These are phyloP conservation scores for Leptothorax acervorum DNA, from an alignment of 2,888 invertebrate species.

Conservation along the genomic window DNA sequence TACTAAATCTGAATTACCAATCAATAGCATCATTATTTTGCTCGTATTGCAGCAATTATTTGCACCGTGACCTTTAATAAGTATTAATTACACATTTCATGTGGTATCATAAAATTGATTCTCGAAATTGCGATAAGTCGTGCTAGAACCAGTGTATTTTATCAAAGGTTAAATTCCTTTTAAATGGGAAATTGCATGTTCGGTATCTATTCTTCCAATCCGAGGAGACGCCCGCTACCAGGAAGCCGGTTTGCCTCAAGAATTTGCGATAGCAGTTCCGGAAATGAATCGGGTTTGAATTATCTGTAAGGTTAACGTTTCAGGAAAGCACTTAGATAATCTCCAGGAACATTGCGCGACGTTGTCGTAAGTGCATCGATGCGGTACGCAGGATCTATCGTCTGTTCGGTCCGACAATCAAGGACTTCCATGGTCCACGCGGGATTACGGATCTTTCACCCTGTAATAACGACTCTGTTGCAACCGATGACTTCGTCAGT, in stretches of 20 bases:
- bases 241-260: slow-evolving; percentile 1
- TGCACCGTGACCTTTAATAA: background rate
- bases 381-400: background rate
- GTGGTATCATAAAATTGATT: background rate
- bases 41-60: background rate
- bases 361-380: slow-evolving; percentile 16
- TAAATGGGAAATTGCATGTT: background rate
- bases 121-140: slow-evolving; percentile 5
- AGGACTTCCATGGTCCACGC: slow-evolving; percentile 17
- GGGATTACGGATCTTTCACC: slow-evolving; percentile 27
- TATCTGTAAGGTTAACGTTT: slow-evolving; percentile 34
- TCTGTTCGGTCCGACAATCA: slow-evolving; percentile 24
- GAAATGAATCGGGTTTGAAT: slow-evolving; percentile 53
- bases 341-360: background rate
- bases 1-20: background rate
- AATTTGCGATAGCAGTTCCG: slow-evolving; percentile 40
- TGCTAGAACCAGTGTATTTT: background rate
- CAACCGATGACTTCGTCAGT: background rate
- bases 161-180: slow-evolving; percentile 23
- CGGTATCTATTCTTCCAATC: background rate
- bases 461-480: background rate
- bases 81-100: background rate
- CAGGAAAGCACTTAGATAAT: slow-evolving; percentile 51
- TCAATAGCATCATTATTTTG: background rate
- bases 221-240: slow-evolving; percentile 29